Percentiles rank a stretch among this genome's conserved stretches.
Conservation (phyloP, 2,113 vertebrate species). For the Dromas ardeola region DNA sequence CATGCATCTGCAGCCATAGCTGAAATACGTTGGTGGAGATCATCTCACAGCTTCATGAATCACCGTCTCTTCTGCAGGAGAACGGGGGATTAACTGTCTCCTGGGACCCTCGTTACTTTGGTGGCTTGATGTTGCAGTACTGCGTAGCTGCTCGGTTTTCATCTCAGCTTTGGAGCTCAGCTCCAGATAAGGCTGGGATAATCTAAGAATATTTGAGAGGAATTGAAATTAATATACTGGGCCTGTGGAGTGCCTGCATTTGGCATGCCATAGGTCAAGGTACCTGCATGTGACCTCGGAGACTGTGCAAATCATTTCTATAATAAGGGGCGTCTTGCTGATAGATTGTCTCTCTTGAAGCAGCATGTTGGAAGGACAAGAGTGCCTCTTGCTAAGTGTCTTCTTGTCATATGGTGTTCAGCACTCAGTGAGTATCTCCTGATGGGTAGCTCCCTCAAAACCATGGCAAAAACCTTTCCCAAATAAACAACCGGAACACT, state of each 20-base stretch:
- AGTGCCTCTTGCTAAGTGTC: neutral
- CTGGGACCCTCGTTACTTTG: fast-evolving
- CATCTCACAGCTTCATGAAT: neutral
- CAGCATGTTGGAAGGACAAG: neutral
- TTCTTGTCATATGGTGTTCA: neutral
- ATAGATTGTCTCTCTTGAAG: neutral
- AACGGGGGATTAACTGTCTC: fast-evolving
- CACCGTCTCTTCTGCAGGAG: neutral
- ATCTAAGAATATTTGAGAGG: neutral
- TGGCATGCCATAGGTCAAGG: neutral
- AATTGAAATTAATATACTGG: neutral
- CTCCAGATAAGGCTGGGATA: neutral
- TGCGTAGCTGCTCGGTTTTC: neutral
- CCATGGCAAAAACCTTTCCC: neutral
- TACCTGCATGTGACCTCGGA: neutral
- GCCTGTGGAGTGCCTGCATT: neutral
- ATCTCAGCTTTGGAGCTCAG: neutral
- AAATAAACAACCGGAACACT: neutral
- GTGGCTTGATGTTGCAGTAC: neutral
- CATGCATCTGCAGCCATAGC: neutral
- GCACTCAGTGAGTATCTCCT: neutral
- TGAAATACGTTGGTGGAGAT: neutral
- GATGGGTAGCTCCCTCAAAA: neutral
- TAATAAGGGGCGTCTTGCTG: neutral
- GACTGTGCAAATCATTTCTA: fast-evolving